These are phyloP conservation scores for Trididemnum miniatum DNA, from an alignment of 23 tunicate genomes.

Conservation along the genomic window DNA sequence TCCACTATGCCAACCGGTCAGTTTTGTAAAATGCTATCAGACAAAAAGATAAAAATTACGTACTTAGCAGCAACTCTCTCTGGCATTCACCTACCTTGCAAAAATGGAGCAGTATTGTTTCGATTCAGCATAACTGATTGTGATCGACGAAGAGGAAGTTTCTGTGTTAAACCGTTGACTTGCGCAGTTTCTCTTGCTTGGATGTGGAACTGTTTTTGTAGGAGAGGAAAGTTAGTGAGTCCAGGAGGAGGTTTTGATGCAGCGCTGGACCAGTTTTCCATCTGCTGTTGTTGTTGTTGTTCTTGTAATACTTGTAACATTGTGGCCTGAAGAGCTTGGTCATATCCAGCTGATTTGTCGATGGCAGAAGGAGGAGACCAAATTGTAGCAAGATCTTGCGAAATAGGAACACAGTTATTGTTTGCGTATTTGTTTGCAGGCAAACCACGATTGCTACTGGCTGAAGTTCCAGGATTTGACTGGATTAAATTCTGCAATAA, in stretches of 20 bases:
- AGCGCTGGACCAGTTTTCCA: constrained; percentile 22
- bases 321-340: not conserved
- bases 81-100: constrained; percentile 7
- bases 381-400: constrained; percentile 52
- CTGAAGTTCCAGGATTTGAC: no score
- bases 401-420: constrained; percentile 11
- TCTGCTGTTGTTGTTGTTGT: constrained; percentile 61
- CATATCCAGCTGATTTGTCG: not conserved
- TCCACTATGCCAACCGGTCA: no score
- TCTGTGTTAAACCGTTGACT: constrained; percentile 52
- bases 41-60: no score
- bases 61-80: no score
- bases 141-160: constrained; percentile 46
- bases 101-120: not conserved
- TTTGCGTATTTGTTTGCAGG: not conserved
- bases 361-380: constrained; percentile 45
- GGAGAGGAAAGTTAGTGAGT: constrained; percentile 16
- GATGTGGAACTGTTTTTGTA: constrained; percentile 31
- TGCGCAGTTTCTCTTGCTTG: constrained; percentile 43
- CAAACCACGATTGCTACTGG: not conserved
- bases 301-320: constrained; percentile 52
- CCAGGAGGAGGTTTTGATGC: constrained; percentile 51
- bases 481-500: no score
- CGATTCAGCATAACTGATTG: constrained; percentile 44
- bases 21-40: no score